Conservation (phyloP, 2,113 vertebrate genomes). For the Daphoenositta chrysoptera region DNA sequence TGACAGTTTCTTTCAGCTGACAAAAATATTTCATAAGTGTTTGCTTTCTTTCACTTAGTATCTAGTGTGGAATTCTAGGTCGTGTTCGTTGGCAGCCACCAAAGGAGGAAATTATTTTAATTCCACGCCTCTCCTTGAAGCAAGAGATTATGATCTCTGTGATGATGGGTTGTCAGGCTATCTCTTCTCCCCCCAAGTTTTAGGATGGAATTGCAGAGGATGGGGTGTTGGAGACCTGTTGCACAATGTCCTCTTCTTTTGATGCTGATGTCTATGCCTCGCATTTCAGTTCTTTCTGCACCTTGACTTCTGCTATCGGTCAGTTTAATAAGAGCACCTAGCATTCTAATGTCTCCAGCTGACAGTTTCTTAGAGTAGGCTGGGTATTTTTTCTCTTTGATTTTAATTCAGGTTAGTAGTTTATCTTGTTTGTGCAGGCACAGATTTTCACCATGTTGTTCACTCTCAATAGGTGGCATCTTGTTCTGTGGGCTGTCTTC, state of each 20-base stretch:
- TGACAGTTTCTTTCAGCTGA: neutral
- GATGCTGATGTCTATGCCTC: accelerated
- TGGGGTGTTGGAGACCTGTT: neutral
- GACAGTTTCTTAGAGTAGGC: neutral
- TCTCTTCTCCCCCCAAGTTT: neutral
- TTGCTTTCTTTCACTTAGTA: neutral
- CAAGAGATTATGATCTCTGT: neutral
- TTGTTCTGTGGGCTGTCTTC: neutral
- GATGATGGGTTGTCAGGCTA: neutral
- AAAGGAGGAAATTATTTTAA: neutral
- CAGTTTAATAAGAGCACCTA: neutral
- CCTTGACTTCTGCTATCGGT: neutral
- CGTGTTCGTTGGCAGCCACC: neutral
- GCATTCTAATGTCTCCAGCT: neutral
- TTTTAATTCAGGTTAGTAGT: neutral
- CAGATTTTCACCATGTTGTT: neutral
- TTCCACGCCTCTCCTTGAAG: neutral
- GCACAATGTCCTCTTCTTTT: neutral
- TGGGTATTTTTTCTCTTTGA: neutral
- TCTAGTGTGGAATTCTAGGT: neutral
- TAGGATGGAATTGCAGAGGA: neutral
- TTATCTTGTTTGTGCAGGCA: neutral
- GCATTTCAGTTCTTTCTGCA: neutral
- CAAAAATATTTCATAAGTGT: neutral
- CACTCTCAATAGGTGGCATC: neutral